Conservation (phyloP, 2,888 invertebrate genomes). For the Junonia oenone region DNA sequence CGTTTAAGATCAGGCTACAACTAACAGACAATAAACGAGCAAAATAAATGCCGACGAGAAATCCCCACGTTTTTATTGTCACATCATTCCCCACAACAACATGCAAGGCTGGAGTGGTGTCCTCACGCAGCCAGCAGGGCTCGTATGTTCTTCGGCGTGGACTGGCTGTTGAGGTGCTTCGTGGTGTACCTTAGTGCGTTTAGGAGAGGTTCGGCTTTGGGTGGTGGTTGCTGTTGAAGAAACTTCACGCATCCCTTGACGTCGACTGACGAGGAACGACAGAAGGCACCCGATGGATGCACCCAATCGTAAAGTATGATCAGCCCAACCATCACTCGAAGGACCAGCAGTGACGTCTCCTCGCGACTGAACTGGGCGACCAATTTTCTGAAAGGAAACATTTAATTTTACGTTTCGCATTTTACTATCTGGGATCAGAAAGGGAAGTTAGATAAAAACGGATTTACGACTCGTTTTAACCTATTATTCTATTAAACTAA, state of each 20-base stretch:
- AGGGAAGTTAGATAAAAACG: neutral
- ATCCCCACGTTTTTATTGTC: constrained; percentile 60
- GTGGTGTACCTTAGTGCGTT: constrained; percentile 95
- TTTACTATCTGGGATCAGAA: too few species aligned
- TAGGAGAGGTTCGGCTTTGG: constrained; percentile 91
- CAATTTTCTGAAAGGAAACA: constrained; percentile 83
- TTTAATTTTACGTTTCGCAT: neutral
- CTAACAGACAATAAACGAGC: constrained; percentile 29
- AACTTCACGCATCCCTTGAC: constrained; percentile 95
- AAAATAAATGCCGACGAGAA: constrained; percentile 51
- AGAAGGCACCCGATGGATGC: constrained; percentile 95
- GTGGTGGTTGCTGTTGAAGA: constrained; percentile 91
- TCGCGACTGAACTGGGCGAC: constrained; percentile 92
- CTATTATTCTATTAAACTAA: neutral
- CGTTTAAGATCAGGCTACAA: constrained; percentile 22
- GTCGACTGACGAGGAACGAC: constrained; percentile 92
- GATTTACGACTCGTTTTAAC: neutral
- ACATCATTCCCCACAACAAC: constrained; percentile 76
- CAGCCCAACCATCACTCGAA: constrained; percentile 96
- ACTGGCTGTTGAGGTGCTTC: constrained; percentile 94
- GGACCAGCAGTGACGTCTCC: constrained; percentile 92
- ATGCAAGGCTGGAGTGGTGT: constrained; percentile 77
- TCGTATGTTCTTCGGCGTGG: constrained; percentile 93
- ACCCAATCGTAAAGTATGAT: constrained; percentile 97
- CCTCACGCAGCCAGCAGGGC: constrained; percentile 88